These are phyloP conservation scores for Lepidostoma basale DNA, from an alignment of 1,140 invertebrate genomes.

Conservation along the genomic window DNA sequence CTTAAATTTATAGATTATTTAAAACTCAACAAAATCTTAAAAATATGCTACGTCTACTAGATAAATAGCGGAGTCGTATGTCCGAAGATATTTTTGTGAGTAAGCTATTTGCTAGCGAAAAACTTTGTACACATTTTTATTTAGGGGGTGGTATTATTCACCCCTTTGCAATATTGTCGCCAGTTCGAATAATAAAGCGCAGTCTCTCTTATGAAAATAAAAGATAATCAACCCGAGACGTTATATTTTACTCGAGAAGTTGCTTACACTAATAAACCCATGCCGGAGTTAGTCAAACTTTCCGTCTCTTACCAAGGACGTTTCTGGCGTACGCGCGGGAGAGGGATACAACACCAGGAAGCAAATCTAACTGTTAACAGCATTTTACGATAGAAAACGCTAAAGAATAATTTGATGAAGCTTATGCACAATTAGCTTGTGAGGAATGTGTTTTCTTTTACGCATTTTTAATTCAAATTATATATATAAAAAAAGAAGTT, in stretches of 20 bases:
- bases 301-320: too few relatives aligned
- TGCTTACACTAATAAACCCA: constrained; percentile 14
- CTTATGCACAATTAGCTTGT: too few relatives aligned
- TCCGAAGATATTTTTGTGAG: background rate
- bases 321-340: too few relatives aligned
- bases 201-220: constrained; percentile 31
- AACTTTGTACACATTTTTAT: constrained; percentile 15
- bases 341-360: too few relatives aligned
- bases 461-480: too few relatives aligned
- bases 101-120: constrained; percentile 9
- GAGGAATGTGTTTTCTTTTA: too few relatives aligned
- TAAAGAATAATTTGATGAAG: too few relatives aligned
- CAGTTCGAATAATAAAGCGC: constrained; percentile 32
- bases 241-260: constrained; percentile 25
- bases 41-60: background rate
- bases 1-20: background rate
- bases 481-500: too few relatives aligned
- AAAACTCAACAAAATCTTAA: constrained; percentile 6
- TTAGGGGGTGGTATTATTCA: background rate
- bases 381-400: too few relatives aligned
- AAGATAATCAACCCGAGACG: constrained; percentile 26
- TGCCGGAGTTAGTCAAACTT: background rate
- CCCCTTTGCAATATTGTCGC: constrained; percentile 26
- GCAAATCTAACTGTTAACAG: too few relatives aligned
- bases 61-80: constrained; percentile 2